Conservation (phyloP, 2,888 invertebrate species). For the Orthosia gracilis region DNA sequence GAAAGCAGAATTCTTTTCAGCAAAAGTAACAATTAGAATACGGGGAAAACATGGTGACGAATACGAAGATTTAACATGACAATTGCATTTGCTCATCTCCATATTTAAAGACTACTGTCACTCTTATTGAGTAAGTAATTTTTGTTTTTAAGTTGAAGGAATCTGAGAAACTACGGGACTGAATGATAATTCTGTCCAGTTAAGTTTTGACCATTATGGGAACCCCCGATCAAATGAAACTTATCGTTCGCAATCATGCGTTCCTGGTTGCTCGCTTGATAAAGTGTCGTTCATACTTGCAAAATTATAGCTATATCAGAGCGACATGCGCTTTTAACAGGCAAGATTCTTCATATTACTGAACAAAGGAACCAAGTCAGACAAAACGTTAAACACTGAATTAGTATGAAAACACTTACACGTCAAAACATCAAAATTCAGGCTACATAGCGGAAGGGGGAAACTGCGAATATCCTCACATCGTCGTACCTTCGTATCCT, state of each 20-base stretch:
- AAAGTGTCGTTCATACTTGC: not conserved
- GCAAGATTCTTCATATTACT: slow-evolving; percentile 6
- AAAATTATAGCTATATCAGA: slow-evolving; percentile 1
- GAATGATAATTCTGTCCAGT: not conserved
- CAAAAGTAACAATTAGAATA: slow-evolving; percentile 13
- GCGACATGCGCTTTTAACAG: not conserved
- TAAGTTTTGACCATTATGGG: not conserved
- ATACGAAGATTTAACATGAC: slow-evolving; percentile 29
- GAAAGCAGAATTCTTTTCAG: slow-evolving; percentile 32
- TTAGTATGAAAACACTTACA: slow-evolving; percentile 14
- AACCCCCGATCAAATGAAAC: not conserved
- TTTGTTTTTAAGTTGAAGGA: slow-evolving; percentile 6
- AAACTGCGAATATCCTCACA: slow-evolving; percentile 73
- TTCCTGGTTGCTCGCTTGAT: too few species aligned
- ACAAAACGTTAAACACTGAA: slow-evolving; percentile 5
- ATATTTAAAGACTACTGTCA: not conserved
- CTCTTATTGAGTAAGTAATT: slow-evolving; percentile 23
- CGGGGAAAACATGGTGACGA: slow-evolving; percentile 30
- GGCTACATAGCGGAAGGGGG: slow-evolving; percentile 82
- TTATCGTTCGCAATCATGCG: not conserved
- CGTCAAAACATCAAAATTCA: slow-evolving; percentile 80
- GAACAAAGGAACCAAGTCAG: slow-evolving; percentile 25
- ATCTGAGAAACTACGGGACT: not conserved
- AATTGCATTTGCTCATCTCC: slow-evolving; percentile 21
- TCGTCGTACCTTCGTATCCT: slow-evolving; percentile 53